These are phyloP conservation scores for Plecturocebus donacophilus DNA, from an alignment of 2,113 vertebrate species.

Conservation along the genomic window DNA sequence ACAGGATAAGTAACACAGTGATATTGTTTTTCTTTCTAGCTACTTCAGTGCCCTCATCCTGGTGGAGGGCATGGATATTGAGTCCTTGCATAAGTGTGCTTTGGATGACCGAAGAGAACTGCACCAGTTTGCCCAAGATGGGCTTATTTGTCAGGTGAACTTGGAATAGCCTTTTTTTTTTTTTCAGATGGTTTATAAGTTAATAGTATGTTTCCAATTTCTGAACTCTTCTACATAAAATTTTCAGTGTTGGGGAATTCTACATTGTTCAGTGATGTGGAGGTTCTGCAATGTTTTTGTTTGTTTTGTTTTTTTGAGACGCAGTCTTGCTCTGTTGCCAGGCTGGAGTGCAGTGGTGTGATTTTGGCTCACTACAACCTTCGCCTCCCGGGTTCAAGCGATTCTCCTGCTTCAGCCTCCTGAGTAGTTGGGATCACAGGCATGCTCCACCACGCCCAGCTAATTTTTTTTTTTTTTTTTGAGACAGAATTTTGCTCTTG, in stretches of 20 bases:
- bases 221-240: background rate
- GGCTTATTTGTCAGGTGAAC: constrained; percentile 90
- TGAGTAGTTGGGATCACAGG: too few species aligned
- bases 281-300: background rate
- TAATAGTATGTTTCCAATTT: background rate
- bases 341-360: too few species aligned
- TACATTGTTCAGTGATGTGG: background rate
- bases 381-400: too few species aligned
- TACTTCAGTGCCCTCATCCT: constrained; percentile 96
- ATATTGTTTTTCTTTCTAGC: constrained; percentile 78
- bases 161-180: background rate
- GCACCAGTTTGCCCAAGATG: constrained; percentile 91
- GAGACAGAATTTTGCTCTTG: too few species aligned
- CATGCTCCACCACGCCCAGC: too few species aligned
- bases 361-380: too few species aligned
- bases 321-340: too few species aligned
- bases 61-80: constrained; percentile 98
- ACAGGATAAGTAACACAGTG: background rate
- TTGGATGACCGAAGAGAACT: constrained; percentile 93
- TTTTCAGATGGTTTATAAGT: background rate
- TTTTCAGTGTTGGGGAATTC: background rate
- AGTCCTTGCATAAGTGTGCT: constrained; percentile 95
- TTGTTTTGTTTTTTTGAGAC: too few species aligned
- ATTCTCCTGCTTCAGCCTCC: too few species aligned
- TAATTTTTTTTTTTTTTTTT: too few species aligned